Evolutionary conservation across 2,888 invertebrate genomes (phyloP).

Genomic region (Lottia scabra): DNA sequence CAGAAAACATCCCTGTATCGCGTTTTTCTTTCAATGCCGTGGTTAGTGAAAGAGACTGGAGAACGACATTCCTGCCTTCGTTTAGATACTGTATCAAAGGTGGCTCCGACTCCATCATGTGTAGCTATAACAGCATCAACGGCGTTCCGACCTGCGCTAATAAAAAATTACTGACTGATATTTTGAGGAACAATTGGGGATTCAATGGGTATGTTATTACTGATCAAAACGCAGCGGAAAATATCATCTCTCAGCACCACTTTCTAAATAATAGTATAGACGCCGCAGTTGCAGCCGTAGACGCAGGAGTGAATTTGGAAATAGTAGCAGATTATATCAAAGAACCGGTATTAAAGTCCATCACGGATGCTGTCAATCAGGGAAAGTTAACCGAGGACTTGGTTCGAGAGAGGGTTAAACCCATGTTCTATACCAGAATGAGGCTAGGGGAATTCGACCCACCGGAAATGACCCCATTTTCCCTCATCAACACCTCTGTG

Average conservation of each 20-base stretch:
- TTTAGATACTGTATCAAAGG: slow-evolving; percentile 61
- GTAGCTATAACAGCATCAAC: slow-evolving; percentile 65
- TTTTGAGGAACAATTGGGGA: slow-evolving; percentile 53
- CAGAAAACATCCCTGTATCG: slow-evolving; percentile 57
- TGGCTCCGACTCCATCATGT: slow-evolving; percentile 64
- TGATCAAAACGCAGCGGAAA: slow-evolving; percentile 57
- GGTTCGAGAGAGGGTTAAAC: slow-evolving; percentile 23
- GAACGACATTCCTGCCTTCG: slow-evolving; percentile 61
- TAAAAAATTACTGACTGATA: slow-evolving; percentile 48
- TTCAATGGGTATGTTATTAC: slow-evolving; percentile 60
- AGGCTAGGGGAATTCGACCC: slow-evolving; percentile 39
- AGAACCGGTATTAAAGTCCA: slow-evolving; percentile 35
- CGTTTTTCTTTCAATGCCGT: slow-evolving; percentile 54
- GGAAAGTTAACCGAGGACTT: slow-evolving; percentile 19
- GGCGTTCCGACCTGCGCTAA: slow-evolving; percentile 62
- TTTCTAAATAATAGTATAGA: slow-evolving; percentile 46
- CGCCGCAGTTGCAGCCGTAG: slow-evolving; percentile 42
- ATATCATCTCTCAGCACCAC: slow-evolving; percentile 45
- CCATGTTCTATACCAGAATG: slow-evolving; percentile 32
- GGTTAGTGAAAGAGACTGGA: slow-evolving; percentile 60
- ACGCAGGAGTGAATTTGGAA: slow-evolving; percentile 50
- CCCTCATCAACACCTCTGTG: slow-evolving; percentile 30
- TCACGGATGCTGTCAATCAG: slow-evolving; percentile 37
- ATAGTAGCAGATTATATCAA: slow-evolving; percentile 15
- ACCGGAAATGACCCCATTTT: slow-evolving; percentile 44